A percentile compares a stretch with the other conserved stretches of the same genome.
Conservation (phyloP, 2,797 vertebrate genomes). For the Carcharodon carcharias region DNA sequence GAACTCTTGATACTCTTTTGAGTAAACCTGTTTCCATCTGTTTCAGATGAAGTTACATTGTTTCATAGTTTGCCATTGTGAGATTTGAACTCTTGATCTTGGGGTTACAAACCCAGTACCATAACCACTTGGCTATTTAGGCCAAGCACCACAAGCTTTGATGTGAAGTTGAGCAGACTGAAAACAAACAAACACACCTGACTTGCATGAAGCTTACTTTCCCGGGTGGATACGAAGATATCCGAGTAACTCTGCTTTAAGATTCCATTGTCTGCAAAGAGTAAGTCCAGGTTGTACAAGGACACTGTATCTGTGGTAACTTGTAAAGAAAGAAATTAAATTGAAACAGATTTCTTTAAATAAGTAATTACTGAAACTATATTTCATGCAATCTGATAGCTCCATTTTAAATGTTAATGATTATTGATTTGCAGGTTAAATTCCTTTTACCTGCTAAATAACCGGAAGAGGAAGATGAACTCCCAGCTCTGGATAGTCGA, state of each 20-base stretch:
- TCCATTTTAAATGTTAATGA: background rate
- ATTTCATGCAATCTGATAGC: background rate
- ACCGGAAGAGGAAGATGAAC: slow-evolving; percentile 51
- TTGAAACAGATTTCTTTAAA: background rate
- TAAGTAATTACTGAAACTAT: background rate
- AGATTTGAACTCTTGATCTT: too few relatives aligned
- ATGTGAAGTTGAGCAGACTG: too few relatives aligned
- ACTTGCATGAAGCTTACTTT: slow-evolving; percentile 42
- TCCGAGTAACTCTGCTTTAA: slow-evolving; percentile 47
- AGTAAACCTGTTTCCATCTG: too few relatives aligned
- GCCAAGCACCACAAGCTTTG: background rate
- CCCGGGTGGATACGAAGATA: slow-evolving; percentile 44
- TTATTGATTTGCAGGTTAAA: background rate
- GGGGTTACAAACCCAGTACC: too few relatives aligned
- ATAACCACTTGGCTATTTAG: too few relatives aligned
- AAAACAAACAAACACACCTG: slow-evolving; percentile 46
- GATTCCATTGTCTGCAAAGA: slow-evolving; percentile 52
- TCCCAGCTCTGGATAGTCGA: slow-evolving; percentile 44
- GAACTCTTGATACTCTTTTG: too few relatives aligned
- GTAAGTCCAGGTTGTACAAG: slow-evolving; percentile 50
- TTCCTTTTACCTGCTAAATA: slow-evolving; percentile 51
- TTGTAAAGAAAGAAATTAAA: slow-evolving; percentile 43
- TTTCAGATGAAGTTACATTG: too few relatives aligned
- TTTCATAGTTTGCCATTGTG: too few relatives aligned
- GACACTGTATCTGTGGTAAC: slow-evolving; percentile 50